phyloP scores from a whole-genome alignment of 2,113 vertebrate genomes.

The Brachyistius frenatus region DNA sequence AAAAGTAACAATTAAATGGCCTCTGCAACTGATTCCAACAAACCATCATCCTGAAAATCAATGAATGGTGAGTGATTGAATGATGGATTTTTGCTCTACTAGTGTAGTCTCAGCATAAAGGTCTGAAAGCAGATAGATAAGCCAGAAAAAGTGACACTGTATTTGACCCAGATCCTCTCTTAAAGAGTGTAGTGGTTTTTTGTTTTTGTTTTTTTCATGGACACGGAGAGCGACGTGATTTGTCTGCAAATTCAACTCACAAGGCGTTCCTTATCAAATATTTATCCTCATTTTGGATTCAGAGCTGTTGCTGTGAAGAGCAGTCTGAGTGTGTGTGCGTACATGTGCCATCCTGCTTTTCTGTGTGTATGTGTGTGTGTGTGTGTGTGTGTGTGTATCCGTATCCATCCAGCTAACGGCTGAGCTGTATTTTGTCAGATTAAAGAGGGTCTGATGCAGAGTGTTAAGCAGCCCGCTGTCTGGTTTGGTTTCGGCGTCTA shows the following conservation, averaged over 20 bases:
- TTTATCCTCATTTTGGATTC: conserved; percentile 76
- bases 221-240: conserved; percentile 64
- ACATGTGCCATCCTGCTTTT: conserved; percentile 18
- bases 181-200: conserved; percentile 12
- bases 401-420: conserved; percentile 33
- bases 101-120: not conserved
- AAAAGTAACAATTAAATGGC: no score
- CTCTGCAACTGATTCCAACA: no score
- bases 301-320: conserved; percentile 52
- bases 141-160: conserved; percentile 32
- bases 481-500: conserved; percentile 49
- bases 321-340: conserved; percentile 17
- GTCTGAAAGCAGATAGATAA: not conserved
- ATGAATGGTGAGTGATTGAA: not conserved
- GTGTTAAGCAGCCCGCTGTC: conserved; percentile 63
- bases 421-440: conserved; percentile 56
- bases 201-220: conserved; percentile 14
- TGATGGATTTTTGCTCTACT: not conserved
- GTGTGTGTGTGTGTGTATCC: conserved; percentile 1
- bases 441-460: conserved; percentile 57
- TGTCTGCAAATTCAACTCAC: conserved; percentile 70
- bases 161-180: conserved; percentile 58
- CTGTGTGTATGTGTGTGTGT: conserved; percentile 12
- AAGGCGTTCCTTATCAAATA: conserved; percentile 71
- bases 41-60: not conserved